Base-by-base conservation (phyloP, 2,797 vertebrate genomes). In the Epinephelus awoara region DNA sequence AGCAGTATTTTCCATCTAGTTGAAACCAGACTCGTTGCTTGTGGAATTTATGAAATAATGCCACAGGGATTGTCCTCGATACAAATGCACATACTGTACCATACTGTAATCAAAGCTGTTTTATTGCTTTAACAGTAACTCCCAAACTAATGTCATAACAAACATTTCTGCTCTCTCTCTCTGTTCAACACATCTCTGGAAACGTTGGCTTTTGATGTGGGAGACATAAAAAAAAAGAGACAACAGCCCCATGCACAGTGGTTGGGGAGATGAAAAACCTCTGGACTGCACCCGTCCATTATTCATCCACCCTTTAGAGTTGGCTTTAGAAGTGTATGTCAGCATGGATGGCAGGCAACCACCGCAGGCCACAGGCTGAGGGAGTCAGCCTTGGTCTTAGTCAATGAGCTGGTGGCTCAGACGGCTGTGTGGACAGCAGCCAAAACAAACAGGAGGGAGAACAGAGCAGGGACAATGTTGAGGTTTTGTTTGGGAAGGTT, bases 301-400 rank as follows among this genome's bases (percentile, higher is more conserved):
- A 89, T 88, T 88, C 78, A 89, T 91, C 83, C 83, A 79, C 62
- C 80, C 77, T 89, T 86, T 67, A 59, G 64, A 85, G 75, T 66
- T 62, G 83, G 85, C 78, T 79, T 63, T 52, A 23, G 80, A 66
- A 74, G 64, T 62, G 38, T 58, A 68, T 86, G 87, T 84, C 90
- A 85, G 87, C 80, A 70, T 65, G 85, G 80, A 90, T 85, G 84
- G 88, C 75, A 91, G 91, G 88, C 83, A 75, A 88, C n/a, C 82
- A 74, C 81, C 77, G 38, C 44, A 71, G 85, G 85, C 86, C 77
- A 82, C 80, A 78, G 80, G 70, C 85, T 61, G 55, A 68, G 71
- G 76, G 85, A 92, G 80, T 85, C 88, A 82, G 79, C 55, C 79
- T 65, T 40, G 79, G 81, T 89, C 83, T 88, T 80, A 83, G 76